Evolutionary conservation across 2,113 vertebrate genomes (phyloP).

Genomic region (chimpanzee (Pan troglodytes)): NHGRI_mPanTro3-v2.1_pri NC_072417.2:21936501-21937000

Average conservation of each 20-base stretch:
- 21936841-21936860: background rate
- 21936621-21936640: background rate
- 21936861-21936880: background rate
- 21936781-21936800: background rate
- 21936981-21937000: too few relatives aligned
- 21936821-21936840: background rate
- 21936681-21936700: conserved; percentile 48
- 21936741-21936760: background rate
- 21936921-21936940: background rate
- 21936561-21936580: conserved; percentile 11
- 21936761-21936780: background rate
- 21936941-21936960: too few relatives aligned
- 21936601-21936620: background rate
- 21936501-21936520: background rate
- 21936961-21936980: too few relatives aligned
- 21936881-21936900: background rate
- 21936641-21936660: background rate
- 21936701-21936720: background rate
- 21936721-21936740: background rate
- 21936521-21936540: background rate
- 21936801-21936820: background rate
- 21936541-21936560: background rate
- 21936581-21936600: background rate
- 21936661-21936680: background rate
- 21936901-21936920: background rate